These are phyloP conservation scores for Botrylloides violaceus DNA, from an alignment of 23 tunicate species.

Conservation along the genomic window DNA sequence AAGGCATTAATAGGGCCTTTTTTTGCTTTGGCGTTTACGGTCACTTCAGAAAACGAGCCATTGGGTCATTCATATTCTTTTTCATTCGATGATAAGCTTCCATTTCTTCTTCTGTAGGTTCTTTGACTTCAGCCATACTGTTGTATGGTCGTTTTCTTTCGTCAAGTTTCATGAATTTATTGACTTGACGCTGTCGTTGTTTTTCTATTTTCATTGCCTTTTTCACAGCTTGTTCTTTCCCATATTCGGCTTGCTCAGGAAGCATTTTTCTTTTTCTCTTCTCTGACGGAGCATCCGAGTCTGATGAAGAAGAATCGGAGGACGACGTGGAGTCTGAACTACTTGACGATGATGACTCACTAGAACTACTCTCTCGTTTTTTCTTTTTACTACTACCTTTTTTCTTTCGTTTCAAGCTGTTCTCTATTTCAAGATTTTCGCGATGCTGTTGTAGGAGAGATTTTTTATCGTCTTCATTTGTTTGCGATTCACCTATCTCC, in stretches of 20 bases:
- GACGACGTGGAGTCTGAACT: constrained; percentile 22
- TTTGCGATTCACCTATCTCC: constrained; percentile 18
- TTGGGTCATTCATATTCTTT: constrained; percentile 74
- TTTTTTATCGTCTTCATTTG: constrained; percentile 35
- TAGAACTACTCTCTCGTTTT: background rate
- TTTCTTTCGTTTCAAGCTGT: constrained; percentile 44
- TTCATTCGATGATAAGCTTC: constrained; percentile 73
- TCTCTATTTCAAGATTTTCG: constrained; percentile 39
- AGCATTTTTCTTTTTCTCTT: constrained; percentile 43
- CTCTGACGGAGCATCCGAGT: constrained; percentile 57
- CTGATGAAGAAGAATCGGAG: constrained; percentile 53
- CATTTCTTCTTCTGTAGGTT: constrained; percentile 90
- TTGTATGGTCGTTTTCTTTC: constrained; percentile 89
- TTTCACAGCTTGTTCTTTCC: constrained; percentile 27
- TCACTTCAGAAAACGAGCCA: constrained; percentile 28
- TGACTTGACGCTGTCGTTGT: constrained; percentile 40
- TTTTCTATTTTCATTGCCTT: constrained; percentile 52
- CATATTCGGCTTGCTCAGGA: constrained; percentile 44
- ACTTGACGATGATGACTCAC: background rate
- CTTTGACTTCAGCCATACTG: constrained; percentile 53
- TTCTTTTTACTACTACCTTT: constrained; percentile 34
- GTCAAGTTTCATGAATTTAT: constrained; percentile 44
- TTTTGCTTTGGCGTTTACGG: no score
- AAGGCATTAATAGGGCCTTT: no score
- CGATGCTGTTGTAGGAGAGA: constrained; percentile 45